Conservation (phyloP, 2,888 invertebrate species). For the Nymphalis polychloros region DNA sequence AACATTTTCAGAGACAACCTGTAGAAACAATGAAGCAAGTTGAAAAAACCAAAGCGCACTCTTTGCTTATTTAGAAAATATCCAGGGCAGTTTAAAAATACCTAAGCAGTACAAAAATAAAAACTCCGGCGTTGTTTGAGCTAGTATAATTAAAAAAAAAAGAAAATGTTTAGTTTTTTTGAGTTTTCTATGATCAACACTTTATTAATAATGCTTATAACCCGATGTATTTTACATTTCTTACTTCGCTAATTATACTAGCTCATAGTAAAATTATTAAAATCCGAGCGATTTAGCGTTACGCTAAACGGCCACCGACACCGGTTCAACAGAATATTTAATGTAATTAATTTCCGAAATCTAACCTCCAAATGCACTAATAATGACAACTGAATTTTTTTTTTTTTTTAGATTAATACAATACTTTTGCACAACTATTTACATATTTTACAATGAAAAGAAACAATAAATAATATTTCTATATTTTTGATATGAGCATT, state of each 20-base stretch:
- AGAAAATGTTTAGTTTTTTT: neutral
- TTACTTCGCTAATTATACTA: neutral
- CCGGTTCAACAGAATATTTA: neutral
- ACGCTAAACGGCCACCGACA: neutral
- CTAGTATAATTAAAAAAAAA: neutral
- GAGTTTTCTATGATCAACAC: neutral
- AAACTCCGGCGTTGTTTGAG: neutral
- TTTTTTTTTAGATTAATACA: constrained; percentile 10
- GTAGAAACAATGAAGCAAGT: constrained; percentile 21
- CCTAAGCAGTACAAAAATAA: neutral
- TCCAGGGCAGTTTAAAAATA: neutral
- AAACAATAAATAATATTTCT: constrained; percentile 74
- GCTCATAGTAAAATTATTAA: constrained; percentile 5
- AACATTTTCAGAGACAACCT: constrained; percentile 14
- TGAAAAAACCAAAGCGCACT: constrained; percentile 15
- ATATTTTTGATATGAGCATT: constrained; percentile 77
- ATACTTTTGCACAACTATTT: constrained; percentile 68
- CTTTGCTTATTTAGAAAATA: constrained; percentile 14
- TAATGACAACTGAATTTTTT: constrained; percentile 10
- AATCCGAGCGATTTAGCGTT: neutral
- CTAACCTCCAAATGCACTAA: constrained; percentile 27
- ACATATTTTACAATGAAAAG: constrained; percentile 78
- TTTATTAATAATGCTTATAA: neutral
- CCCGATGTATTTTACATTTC: neutral
- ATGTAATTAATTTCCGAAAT: neutral